A percentile compares a stretch with the other conserved stretches of the same genome.
Conservation (phyloP, 2,797 vertebrate genomes). For the Premnoplex brunnescens region DNA sequence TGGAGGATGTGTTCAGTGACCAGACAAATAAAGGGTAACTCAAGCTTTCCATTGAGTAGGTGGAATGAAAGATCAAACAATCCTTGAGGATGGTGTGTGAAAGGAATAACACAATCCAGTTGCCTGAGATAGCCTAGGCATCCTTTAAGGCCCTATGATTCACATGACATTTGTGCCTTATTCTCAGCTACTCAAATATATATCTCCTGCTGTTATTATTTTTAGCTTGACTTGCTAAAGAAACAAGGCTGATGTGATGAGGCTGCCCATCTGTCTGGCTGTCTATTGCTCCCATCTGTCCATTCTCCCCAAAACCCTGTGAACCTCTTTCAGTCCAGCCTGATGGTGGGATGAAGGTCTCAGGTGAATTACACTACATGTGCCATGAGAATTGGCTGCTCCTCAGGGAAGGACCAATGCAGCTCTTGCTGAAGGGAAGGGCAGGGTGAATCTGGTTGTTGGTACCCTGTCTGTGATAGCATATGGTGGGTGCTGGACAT, state of each 20-base stretch:
- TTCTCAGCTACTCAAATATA: slow-evolving; percentile 6
- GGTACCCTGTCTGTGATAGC: neutral
- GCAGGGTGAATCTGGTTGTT: neutral
- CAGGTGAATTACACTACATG: neutral
- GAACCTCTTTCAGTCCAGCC: neutral
- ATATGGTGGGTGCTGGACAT: neutral
- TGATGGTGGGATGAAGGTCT: neutral
- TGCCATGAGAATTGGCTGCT: neutral
- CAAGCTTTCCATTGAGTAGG: slow-evolving; percentile 20
- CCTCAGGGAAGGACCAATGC: accelerated
- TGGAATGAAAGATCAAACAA: slow-evolving; percentile 1
- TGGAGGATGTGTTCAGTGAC: neutral
- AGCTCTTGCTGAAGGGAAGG: neutral
- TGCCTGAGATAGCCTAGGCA: neutral
- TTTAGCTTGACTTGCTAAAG: slow-evolving; percentile 14
- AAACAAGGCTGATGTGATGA: neutral
- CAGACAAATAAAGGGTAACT: neutral
- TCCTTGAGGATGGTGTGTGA: neutral
- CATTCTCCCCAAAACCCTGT: neutral
- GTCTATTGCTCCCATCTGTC: neutral
- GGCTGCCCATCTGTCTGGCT: neutral
- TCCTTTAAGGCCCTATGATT: slow-evolving; percentile 25
- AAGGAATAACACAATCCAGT: neutral
- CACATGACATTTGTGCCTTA: slow-evolving; percentile 37
- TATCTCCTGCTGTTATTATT: slow-evolving; percentile 5